A percentile compares a stretch with the other conserved stretches of the same genome.
phyloP scores from a whole-genome alignment of 2,888 invertebrate species.

The Drosophila paracracens region DNA sequence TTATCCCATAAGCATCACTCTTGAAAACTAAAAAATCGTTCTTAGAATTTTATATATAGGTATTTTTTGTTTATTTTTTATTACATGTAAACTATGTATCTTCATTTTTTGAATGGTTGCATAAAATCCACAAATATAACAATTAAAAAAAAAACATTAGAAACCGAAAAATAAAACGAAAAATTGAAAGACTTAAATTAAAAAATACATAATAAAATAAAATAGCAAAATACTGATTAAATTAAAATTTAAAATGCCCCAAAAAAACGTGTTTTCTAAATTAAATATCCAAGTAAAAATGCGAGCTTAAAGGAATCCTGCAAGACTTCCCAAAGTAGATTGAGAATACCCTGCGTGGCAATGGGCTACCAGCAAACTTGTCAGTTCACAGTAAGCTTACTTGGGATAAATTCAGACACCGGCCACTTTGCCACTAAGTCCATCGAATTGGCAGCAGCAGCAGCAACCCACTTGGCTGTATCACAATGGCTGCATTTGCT shows the following conservation, averaged over 20 bases:
- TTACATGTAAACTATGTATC: no score
- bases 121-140: neutral
- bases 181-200: neutral
- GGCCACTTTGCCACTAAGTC: slow-evolving; percentile 26
- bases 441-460: slow-evolving; percentile 35
- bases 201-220: neutral
- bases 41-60: neutral
- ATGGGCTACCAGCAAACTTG: slow-evolving; percentile 17
- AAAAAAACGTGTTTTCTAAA: rapidly evolving
- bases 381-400: slow-evolving; percentile 28
- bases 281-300: neutral
- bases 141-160: neutral
- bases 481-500: slow-evolving; percentile 37
- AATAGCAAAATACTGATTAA: no score
- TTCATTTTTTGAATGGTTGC: neutral
- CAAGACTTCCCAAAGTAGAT: neutral
- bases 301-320: neutral
- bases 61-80: neutral
- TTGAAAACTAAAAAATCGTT: neutral
- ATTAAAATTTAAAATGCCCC: no score
- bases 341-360: neutral
- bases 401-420: slow-evolving; percentile 9
- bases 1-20: neutral
- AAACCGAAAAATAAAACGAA: no score
- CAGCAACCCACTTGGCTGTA: slow-evolving; percentile 10